phyloP scores from a whole-genome alignment of 2,113 vertebrate genomes.

The Gasterosteus aculeatus region DNA sequence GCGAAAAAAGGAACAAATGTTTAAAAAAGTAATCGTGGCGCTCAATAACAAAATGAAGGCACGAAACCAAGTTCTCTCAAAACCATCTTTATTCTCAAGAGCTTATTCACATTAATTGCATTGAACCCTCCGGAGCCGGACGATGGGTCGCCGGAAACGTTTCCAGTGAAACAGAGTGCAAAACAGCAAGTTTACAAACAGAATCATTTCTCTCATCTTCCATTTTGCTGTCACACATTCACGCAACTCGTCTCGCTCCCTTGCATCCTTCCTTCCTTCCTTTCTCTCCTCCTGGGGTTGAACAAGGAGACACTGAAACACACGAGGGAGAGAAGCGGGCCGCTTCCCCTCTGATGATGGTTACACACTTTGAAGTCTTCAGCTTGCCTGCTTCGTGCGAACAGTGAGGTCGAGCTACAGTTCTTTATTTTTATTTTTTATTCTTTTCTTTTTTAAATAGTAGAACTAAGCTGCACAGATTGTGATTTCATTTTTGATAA shows the following conservation, averaged over 20 bases:
- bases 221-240: constrained; percentile 46
- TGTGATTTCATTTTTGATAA: constrained; percentile 24
- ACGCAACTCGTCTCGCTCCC: constrained; percentile 21
- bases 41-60: neutral
- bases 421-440: neutral
- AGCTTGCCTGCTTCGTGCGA: constrained; percentile 32
- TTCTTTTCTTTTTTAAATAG: constrained; percentile 4
- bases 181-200: constrained; percentile 35
- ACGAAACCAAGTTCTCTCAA: constrained; percentile 64
- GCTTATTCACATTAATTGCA: constrained; percentile 77
- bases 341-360: constrained; percentile 34
- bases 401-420: constrained; percentile 47
- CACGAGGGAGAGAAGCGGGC: constrained; percentile 56
- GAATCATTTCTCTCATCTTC: constrained; percentile 3
- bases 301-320: constrained; percentile 62
- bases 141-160: constrained; percentile 5
- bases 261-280: neutral
- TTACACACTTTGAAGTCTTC: constrained; percentile 26
- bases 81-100: constrained; percentile 83
- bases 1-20: neutral
- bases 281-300: neutral
- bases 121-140: constrained; percentile 34
- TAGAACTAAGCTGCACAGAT: constrained; percentile 35
- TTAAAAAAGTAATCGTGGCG: too few species aligned
- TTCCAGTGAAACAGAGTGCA: constrained; percentile 54